phyloP scores from a whole-genome alignment of 2,888 invertebrate species.

The Drosophila recens region DNA sequence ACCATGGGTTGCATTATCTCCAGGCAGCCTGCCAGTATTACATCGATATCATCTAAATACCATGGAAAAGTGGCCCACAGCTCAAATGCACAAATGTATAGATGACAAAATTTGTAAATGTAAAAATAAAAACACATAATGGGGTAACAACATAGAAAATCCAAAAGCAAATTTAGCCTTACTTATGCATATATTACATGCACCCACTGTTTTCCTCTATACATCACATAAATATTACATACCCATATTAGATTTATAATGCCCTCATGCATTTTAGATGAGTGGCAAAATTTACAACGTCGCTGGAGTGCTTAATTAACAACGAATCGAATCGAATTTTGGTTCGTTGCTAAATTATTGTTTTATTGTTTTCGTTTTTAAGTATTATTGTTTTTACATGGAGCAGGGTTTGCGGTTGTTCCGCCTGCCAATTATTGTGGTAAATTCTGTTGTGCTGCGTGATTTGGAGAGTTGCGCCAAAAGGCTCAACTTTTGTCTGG shows the following conservation, averaged over 20 bases:
- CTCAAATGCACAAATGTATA: neutral
- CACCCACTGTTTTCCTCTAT: constrained; percentile 1
- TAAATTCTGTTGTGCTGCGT: constrained; percentile 29
- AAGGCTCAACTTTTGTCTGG: constrained; percentile 24
- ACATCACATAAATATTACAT: neutral
- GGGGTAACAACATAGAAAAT: constrained; percentile 28
- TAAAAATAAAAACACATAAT: constrained; percentile 5
- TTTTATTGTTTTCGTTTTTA: constrained; percentile 15
- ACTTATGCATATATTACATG: constrained; percentile 27
- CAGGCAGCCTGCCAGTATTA: neutral
- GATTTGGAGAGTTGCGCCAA: constrained; percentile 15
- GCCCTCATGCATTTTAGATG: constrained; percentile 33
- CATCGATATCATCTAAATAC: constrained; percentile 7
- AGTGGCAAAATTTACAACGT: constrained; percentile 32
- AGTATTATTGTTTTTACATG: constrained; percentile 26
- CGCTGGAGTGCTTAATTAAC: constrained; percentile 52
- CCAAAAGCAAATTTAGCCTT: constrained; percentile 19
- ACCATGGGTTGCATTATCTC: constrained; percentile 3
- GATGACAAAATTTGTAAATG: constrained; percentile 1
- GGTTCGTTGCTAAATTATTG: constrained; percentile 14
- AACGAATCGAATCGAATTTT: constrained; percentile 29
- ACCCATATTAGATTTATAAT: constrained; percentile 26
- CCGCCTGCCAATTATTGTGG: constrained; percentile 47
- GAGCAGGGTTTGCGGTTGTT: neutral
- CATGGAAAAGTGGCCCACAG: neutral